These are phyloP conservation scores for Pseudochaenichthys georgianus DNA, from an alignment of 2,797 vertebrate genomes.

Conservation along the genomic window DNA sequence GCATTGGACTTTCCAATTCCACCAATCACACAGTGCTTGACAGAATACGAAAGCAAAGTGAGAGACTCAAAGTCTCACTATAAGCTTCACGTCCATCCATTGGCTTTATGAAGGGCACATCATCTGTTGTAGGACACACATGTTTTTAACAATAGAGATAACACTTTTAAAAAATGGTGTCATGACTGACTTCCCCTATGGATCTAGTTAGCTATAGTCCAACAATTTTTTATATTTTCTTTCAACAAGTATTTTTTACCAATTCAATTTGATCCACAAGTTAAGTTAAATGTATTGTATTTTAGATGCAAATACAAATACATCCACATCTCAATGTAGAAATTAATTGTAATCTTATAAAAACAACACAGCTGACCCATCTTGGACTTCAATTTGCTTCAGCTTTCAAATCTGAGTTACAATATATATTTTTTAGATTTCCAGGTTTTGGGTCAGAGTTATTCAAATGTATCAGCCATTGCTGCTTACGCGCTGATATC, in stretches of 20 bases:
- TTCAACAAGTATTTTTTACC: neutral
- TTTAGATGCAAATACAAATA: neutral
- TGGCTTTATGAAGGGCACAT: neutral
- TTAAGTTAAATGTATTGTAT: neutral
- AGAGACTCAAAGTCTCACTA: slow-evolving; percentile 11
- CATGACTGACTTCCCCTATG: neutral
- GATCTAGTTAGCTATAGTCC: neutral
- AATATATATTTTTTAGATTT: neutral
- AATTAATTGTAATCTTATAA: neutral
- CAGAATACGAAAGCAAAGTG: slow-evolving; percentile 7
- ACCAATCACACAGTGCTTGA: slow-evolving; percentile 21
- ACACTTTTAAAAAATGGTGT: no score
- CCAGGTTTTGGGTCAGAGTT: neutral
- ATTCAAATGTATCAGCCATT: neutral
- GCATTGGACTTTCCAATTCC: slow-evolving; percentile 45
- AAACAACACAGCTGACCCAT: neutral
- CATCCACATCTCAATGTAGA: neutral
- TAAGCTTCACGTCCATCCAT: neutral
- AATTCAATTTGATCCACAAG: neutral
- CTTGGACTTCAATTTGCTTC: neutral
- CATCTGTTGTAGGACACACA: neutral
- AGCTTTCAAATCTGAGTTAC: neutral
- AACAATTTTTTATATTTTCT: neutral
- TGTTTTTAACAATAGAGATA: neutral
- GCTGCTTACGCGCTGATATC: neutral